Evolutionary conservation across 2,797 vertebrate species (phyloP), one percentile per base, ranked within the genome.

Genomic region (Lophotriccus pileatus): DNA sequence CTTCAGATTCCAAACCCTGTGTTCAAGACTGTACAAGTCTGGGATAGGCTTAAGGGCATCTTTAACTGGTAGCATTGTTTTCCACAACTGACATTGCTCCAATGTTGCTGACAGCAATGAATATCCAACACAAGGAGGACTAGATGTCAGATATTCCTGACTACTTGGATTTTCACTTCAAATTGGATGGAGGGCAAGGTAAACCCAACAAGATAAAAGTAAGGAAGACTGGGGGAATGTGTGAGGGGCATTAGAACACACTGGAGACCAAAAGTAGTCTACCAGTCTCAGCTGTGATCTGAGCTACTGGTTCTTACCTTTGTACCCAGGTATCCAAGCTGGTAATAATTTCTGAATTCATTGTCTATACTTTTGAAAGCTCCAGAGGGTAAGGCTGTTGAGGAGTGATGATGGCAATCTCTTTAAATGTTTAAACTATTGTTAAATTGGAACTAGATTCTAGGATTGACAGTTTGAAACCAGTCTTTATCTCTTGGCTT

Each of bases 391-490:
- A 75, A 96, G 83, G 72, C 75, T 91, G 8, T 88, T 68, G 91
- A 96, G 66, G 70, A 93, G 78, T 53, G 12, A 83, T 44, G 94
- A 96, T 94, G 70, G 44, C 73, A 96, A 63, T 96, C 76, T 96
- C 82, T 96, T 96, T 70, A 78, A 75, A 82, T 87, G 70, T 94
- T 97, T 96, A 96, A 97, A 95, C 72, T 91, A 47, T 83, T 96
- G 64, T 93, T 96, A 95, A 96, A 91, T 69, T 95, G 84, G 76
- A 97, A 86, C 94, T 97, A 93, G 55, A 94, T 87, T 96, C 84
- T 80, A 56, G 58, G 30, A 10, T 10, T 94, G 92, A 85, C 41
- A 93, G 62, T 74, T 84, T 93, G 83, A 96, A 97, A 92, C 67
- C 1, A 30, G 50, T 39, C 36, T 60, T 39, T 39, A 53, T 89